These are phyloP conservation scores for Rana temporaria DNA, from an alignment of 2,113 vertebrate species.

Conservation along the genomic window DNA sequence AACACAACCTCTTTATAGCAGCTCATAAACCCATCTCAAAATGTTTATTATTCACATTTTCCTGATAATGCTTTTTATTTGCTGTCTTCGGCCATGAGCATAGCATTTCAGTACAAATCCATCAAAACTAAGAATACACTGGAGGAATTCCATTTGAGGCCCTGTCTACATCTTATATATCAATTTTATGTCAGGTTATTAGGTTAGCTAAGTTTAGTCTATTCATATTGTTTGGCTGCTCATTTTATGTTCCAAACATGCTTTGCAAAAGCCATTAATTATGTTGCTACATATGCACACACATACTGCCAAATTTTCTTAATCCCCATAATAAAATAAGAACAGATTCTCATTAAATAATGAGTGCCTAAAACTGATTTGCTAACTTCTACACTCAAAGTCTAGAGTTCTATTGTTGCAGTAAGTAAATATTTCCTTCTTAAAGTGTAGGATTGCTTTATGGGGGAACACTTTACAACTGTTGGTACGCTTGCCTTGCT, in stretches of 20 bases:
- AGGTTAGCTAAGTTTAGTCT: slow-evolving; percentile 56
- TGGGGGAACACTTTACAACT: slow-evolving; percentile 32
- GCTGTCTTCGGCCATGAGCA: slow-evolving; percentile 45
- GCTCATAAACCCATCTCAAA: slow-evolving; percentile 49
- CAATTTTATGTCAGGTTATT: slow-evolving; percentile 56
- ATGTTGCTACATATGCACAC: slow-evolving; percentile 4
- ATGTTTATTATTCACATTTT: slow-evolving; percentile 53
- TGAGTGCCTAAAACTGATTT: slow-evolving; percentile 40
- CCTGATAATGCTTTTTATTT: slow-evolving; percentile 54
- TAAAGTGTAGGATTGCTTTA: slow-evolving; percentile 16
- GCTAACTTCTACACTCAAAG: slow-evolving; percentile 27
- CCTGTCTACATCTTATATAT: slow-evolving; percentile 45
- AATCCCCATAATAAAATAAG: slow-evolving; percentile 52
- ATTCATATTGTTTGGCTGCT: slow-evolving; percentile 48
- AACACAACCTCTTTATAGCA: slow-evolving; percentile 49
- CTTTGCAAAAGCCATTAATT: slow-evolving; percentile 51
- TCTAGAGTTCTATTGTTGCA: slow-evolving; percentile 39
- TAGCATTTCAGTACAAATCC: slow-evolving; percentile 40
- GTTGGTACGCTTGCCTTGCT: slow-evolving; percentile 14
- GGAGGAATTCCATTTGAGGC: slow-evolving; percentile 46
- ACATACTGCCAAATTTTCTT: slow-evolving; percentile 48
- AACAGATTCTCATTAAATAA: slow-evolving; percentile 48
- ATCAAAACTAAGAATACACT: slow-evolving; percentile 42
- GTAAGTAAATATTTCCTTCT: slow-evolving; percentile 50
- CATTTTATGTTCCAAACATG: slow-evolving; percentile 53